Evolutionary conservation across 2,113 vertebrate species (phyloP).

Genomic region (Neotragus pygmaeus): DNA sequence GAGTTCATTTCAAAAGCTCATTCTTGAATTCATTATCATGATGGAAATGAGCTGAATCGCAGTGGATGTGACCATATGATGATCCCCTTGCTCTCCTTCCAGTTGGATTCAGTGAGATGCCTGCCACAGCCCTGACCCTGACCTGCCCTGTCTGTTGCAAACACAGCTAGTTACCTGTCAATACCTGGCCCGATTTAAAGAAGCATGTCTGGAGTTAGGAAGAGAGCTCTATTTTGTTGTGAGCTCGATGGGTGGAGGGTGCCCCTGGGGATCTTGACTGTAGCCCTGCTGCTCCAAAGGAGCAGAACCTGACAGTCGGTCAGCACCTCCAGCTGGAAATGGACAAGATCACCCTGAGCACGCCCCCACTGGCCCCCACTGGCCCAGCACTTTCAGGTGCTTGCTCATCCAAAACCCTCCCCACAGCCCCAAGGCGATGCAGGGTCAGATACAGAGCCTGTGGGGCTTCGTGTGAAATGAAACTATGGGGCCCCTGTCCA

Average conservation of each 20-base stretch:
- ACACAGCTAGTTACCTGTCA: not conserved
- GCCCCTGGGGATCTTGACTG: accelerated
- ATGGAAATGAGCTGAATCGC: conserved; percentile 26
- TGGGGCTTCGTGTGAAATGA: not conserved
- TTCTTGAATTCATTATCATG: conserved; percentile 56
- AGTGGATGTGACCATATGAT: not conserved
- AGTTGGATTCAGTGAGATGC: not conserved
- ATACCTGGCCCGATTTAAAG: not conserved
- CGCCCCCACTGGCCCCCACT: not conserved
- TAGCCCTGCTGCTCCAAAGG: not conserved
- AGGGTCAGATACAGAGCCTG: not conserved
- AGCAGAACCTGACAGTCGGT: not conserved
- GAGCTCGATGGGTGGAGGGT: not conserved
- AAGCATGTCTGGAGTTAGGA: not conserved
- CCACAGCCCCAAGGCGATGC: not conserved
- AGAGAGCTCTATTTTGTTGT: not conserved
- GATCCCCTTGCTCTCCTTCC: not conserved
- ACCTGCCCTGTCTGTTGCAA: not conserved
- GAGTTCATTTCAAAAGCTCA: conserved; percentile 47
- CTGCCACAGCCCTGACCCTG: not conserved
- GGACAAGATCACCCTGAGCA: not conserved
- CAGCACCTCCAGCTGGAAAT: not conserved
- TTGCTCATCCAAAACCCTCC: not conserved
- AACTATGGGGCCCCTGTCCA: not conserved
- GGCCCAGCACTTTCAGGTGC: not conserved